Evolutionary conservation across 2,888 invertebrate species (phyloP), one percentile per base, ranked within the genome.

Genomic region (Apotomis betuletana): DNA sequence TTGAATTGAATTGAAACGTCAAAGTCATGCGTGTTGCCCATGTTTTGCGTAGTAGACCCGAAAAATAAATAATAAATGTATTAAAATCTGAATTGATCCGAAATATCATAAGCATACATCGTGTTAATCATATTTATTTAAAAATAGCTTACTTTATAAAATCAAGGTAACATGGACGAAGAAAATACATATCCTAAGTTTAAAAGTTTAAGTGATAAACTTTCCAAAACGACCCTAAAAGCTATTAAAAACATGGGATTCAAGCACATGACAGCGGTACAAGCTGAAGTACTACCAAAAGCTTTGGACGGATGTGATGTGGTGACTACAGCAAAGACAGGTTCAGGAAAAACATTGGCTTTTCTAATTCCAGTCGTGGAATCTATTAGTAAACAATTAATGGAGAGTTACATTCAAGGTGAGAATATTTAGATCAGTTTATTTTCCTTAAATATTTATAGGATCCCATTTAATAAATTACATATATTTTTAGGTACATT

Each of bases 291-390:
- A 4, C 96, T 99, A 82, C 98, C 98, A 0, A 96, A 96, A 58
- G 94, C 99, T 38, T 88, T 99, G 67, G 96, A 98, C 86, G 99
- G 98, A 3, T 93, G 96, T 75, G 99, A 99, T 94, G 92, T 99
- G 72, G 97, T 99, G 38, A 99, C 98, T 41, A 96, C 98, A 69
- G 99, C 99, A 0, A 97, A 97, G 90, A 99, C 99, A 12, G 99
- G 99, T 0, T 98, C 98, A 70, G 99, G 99, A 64, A 99, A 99
- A 93, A 99, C 99, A 0, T 89, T 99, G 70, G 98, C 99, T 0
- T 99, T 99, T 86, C 94, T 99, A 0, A 96, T 99, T 75, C 99
- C 99, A 5, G 96, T 96, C 9, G 94, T 99, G n/a, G 99, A 99
- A 90, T 92, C 97, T 64, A 96, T 98, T 68, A 93, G 95, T 81